Evolutionary conservation across 92 coral and sea anemone species (phyloP).

Genomic region (Epizoanthus ramosus): DNA sequence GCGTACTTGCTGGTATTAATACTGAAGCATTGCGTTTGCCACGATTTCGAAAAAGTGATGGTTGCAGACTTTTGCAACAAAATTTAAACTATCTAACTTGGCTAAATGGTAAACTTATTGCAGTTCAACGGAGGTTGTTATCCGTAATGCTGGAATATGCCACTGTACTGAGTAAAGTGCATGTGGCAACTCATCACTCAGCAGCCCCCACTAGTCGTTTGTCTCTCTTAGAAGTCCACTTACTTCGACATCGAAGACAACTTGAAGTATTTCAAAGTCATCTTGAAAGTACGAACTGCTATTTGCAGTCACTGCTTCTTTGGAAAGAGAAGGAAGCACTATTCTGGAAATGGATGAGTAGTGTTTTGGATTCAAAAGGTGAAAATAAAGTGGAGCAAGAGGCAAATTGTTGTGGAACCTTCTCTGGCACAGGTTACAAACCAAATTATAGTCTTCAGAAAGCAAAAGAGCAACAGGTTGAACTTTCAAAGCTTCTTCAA

Average conservation of each 20-base stretch:
- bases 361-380: conserved; percentile 67
- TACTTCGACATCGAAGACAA: conserved; percentile 72
- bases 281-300: conserved; percentile 61
- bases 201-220: conserved; percentile 60
- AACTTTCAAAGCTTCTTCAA: conserved; percentile 64
- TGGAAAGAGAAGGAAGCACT: conserved; percentile 64
- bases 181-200: conserved; percentile 56
- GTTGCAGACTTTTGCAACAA: not conserved
- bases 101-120: conserved; percentile 68
- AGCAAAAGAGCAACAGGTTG: conserved; percentile 71
- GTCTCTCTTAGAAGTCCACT: conserved; percentile 76
- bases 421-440: conserved; percentile 33
- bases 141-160: conserved; percentile 66
- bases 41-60: not conserved
- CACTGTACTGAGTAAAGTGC: conserved; percentile 61
- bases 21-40: not conserved
- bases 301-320: conserved; percentile 62
- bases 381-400: conserved; percentile 16
- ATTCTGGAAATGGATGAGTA: conserved; percentile 98
- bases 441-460: conserved; percentile 64
- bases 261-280: conserved; percentile 58
- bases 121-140: conserved; percentile 70
- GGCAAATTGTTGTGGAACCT: conserved; percentile 19
- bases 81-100: conserved; percentile 42
- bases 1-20: not conserved